Evolutionary conservation across 2,797 vertebrate genomes (phyloP).

Genomic region (Schizopygopsis pylzovi): DNA sequence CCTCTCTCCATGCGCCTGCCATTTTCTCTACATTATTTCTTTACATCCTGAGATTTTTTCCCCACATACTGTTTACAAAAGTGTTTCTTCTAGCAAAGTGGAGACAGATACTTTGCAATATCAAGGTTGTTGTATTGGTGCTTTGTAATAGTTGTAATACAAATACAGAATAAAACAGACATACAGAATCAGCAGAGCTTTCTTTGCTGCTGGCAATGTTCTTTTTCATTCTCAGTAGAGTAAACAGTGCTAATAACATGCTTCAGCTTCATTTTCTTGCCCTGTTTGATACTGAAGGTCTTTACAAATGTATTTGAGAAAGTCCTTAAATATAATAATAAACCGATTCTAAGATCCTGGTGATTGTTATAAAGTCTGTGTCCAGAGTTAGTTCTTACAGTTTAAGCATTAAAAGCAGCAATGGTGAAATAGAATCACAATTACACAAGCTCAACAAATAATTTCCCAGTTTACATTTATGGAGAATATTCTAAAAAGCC

Average conservation of each 20-base stretch:
- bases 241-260: constrained; percentile 1
- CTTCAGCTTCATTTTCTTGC: neutral
- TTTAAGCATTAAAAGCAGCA: neutral
- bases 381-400: constrained; percentile 15
- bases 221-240: neutral
- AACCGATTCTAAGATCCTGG: neutral
- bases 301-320: neutral
- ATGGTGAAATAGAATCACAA: constrained; percentile 8
- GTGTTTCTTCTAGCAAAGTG: neutral
- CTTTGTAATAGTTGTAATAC: constrained; percentile 16
- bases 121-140: neutral
- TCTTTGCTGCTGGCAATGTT: neutral
- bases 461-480: constrained; percentile 20
- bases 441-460: neutral
- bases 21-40: constrained; percentile 22
- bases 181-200: neutral
- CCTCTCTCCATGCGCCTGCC: neutral
- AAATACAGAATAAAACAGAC: constrained; percentile 27
- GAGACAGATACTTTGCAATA: constrained; percentile 9
- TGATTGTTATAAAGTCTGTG: neutral
- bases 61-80: constrained; percentile 21
- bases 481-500: constrained; percentile 7
- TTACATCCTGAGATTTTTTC: neutral
- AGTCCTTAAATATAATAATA: neutral
- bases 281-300: neutral